These are phyloP conservation scores for Tipula helvola DNA, from an alignment of 2,888 invertebrate species.

Conservation along the genomic window DNA sequence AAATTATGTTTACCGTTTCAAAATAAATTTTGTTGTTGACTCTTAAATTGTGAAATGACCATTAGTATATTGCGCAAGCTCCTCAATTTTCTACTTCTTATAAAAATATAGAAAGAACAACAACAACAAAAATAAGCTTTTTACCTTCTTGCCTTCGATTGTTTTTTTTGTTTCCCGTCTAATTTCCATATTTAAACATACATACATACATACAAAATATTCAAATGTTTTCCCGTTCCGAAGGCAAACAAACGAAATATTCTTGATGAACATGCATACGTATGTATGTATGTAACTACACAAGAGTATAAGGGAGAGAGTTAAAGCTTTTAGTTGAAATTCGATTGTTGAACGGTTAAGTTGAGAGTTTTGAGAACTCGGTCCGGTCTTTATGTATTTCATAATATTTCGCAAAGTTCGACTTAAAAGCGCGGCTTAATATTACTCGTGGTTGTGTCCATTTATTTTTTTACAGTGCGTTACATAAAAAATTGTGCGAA, in stretches of 20 bases:
- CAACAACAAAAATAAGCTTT: neutral
- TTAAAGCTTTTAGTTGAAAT: neutral
- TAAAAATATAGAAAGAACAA: neutral
- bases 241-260: neutral
- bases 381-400: neutral
- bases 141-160: neutral
- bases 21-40: neutral
- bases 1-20: neutral
- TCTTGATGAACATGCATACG: neutral
- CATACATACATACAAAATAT: neutral
- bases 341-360: neutral
- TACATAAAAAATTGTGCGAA: neutral
- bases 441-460: neutral
- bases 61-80: neutral
- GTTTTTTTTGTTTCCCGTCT: neutral
- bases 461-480: neutral
- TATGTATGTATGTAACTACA: neutral
- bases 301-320: neutral
- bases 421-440: neutral
- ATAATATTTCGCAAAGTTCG: neutral
- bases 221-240: neutral
- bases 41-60: neutral
- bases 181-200: neutral
- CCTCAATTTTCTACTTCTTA: neutral
- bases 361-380: neutral